These are phyloP conservation scores for Fragum whitleyi DNA, from an alignment of 2,888 invertebrate genomes.

Conservation along the genomic window DNA sequence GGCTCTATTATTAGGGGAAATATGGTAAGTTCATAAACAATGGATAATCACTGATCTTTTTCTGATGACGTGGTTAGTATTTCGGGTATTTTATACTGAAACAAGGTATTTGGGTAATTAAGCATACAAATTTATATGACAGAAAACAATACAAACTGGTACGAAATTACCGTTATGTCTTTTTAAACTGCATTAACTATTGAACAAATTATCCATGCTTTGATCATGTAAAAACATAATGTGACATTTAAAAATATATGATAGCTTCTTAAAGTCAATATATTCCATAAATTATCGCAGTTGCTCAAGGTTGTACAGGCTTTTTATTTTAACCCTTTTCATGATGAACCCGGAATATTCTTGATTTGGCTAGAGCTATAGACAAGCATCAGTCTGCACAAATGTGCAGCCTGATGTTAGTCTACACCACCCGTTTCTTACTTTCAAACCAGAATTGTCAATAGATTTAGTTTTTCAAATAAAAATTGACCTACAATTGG, in stretches of 20 bases:
- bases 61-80: neutral
- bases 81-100: neutral
- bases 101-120: constrained; percentile 18
- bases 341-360: too few relatives aligned
- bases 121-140: neutral
- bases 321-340: too few relatives aligned
- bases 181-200: constrained; percentile 10
- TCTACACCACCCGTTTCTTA: too few relatives aligned
- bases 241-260: constrained; percentile 2
- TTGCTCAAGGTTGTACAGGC: neutral
- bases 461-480: too few relatives aligned
- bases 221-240: constrained; percentile 6
- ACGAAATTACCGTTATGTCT: constrained; percentile 14
- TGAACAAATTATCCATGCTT: constrained; percentile 13
- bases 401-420: too few relatives aligned
- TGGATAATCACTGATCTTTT: too few relatives aligned
- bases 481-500: too few relatives aligned
- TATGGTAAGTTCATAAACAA: too few relatives aligned
- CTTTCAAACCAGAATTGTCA: too few relatives aligned
- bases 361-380: too few relatives aligned
- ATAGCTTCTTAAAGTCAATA: neutral
- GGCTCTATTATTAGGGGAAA: too few relatives aligned
- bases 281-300: neutral
- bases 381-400: too few relatives aligned
- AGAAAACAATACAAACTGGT: constrained; percentile 10